phyloP scores from a whole-genome alignment of 2,888 invertebrate species.

The Pinctada fucata region DNA sequence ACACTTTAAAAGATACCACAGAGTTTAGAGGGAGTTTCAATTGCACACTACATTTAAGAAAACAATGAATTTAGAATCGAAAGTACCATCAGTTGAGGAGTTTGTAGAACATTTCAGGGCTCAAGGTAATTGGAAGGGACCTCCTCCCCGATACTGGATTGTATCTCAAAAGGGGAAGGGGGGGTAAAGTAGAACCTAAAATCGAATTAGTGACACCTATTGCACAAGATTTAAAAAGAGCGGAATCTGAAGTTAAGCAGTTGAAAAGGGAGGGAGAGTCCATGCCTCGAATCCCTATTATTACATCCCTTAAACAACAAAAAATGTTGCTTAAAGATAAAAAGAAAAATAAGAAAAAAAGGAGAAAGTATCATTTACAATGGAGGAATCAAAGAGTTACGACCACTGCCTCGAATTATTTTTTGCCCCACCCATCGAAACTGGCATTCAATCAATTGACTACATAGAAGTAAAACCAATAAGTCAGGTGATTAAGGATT shows the following conservation, averaged over 20 bases:
- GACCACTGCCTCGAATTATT: too few species aligned
- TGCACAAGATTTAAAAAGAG: background rate
- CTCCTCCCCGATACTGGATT: conserved; percentile 6
- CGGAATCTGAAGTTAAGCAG: conserved; percentile 1
- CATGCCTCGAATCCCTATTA: too few species aligned
- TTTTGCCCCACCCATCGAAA: too few species aligned
- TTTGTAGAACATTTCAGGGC: conserved; percentile 6
- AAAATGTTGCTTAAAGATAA: too few species aligned
- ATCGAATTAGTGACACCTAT: background rate
- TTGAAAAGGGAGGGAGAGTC: background rate
- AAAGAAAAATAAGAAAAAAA: too few species aligned
- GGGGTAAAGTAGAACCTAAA: conserved; percentile 7
- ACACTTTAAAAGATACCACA: background rate
- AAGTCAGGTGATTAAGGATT: too few species aligned
- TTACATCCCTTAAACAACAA: too few species aligned
- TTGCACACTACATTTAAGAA: conserved; percentile 8
- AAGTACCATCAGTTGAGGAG: background rate
- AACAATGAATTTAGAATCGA: conserved; percentile 6
- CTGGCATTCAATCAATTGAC: too few species aligned
- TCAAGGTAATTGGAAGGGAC: conserved; percentile 1
- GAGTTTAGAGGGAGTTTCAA: background rate
- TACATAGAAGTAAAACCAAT: too few species aligned
- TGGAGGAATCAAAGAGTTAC: too few species aligned
- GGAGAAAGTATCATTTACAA: too few species aligned
- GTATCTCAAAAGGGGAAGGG: background rate